A percentile compares a stretch with the other conserved stretches of the same genome.
Conservation (phyloP, 2,888 invertebrate genomes). For the Salpingus planirostris region DNA sequence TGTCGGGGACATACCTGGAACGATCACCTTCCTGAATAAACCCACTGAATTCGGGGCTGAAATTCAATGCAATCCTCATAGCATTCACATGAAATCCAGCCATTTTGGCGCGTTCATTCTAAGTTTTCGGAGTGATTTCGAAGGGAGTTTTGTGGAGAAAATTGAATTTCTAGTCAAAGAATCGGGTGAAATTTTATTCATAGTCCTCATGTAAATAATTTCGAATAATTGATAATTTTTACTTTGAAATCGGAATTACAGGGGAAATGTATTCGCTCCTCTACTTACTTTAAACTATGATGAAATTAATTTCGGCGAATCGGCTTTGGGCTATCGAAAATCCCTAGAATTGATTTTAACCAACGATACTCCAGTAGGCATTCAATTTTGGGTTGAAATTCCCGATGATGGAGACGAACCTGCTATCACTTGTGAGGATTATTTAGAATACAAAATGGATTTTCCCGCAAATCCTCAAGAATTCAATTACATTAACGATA, state of each 20-base stretch:
- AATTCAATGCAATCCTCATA: slow-evolving; percentile 45
- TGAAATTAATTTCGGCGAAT: slow-evolving; percentile 48
- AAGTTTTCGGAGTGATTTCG: slow-evolving; percentile 48
- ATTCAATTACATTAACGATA: too few relatives aligned
- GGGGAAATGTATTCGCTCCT: slow-evolving; percentile 54
- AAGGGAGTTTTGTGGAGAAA: slow-evolving; percentile 55
- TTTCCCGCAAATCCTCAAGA: slow-evolving; percentile 53
- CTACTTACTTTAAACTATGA: slow-evolving; percentile 47
- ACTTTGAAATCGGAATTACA: too few relatives aligned
- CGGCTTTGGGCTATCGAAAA: slow-evolving; percentile 48
- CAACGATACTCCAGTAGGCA: slow-evolving; percentile 49
- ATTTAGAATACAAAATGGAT: too few relatives aligned
- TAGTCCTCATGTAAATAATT: slow-evolving; percentile 49
- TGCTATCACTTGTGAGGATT: slow-evolving; percentile 44
- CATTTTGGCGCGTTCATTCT: slow-evolving; percentile 47
- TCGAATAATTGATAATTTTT: too few relatives aligned
- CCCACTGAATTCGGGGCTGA: slow-evolving; percentile 49
- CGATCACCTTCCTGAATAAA: slow-evolving; percentile 43
- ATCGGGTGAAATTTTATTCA: slow-evolving; percentile 46
- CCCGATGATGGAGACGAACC: slow-evolving; percentile 48
- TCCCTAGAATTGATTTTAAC: slow-evolving; percentile 43
- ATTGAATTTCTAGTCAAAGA: slow-evolving; percentile 51
- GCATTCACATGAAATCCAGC: slow-evolving; percentile 44
- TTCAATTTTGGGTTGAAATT: slow-evolving; percentile 45
- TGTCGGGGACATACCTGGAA: slow-evolving; percentile 52